phyloP scores from a whole-genome alignment of 2,888 invertebrate genomes.

The Sicus ferrugineus region DNA sequence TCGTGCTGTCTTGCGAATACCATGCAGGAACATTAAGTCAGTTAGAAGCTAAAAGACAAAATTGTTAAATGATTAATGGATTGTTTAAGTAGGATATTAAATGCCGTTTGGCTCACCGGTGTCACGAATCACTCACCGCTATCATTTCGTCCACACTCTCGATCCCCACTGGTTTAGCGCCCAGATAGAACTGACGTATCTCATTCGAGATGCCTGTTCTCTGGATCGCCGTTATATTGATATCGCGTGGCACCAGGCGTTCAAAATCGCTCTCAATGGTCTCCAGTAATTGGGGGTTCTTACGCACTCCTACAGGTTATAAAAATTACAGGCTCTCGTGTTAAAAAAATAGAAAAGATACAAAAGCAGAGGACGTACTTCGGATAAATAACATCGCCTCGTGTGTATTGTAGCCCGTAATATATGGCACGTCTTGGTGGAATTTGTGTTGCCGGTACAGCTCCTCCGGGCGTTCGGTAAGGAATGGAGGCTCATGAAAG shows the following conservation, averaged over 20 bases:
- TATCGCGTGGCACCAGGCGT: slow-evolving; percentile 69
- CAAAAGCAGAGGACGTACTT: slow-evolving; percentile 64
- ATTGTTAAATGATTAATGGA: too few species aligned
- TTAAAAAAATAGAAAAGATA: neutral
- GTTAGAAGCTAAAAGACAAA: slow-evolving; percentile 67
- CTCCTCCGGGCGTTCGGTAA: slow-evolving; percentile 67
- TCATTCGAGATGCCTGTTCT: slow-evolving; percentile 63
- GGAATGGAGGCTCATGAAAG: slow-evolving; percentile 65
- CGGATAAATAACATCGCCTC: slow-evolving; percentile 73
- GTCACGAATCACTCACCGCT: slow-evolving; percentile 47
- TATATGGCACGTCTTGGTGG: slow-evolving; percentile 70
- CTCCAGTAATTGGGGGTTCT: slow-evolving; percentile 68
- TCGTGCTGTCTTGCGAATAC: slow-evolving; percentile 67
- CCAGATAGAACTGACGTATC: slow-evolving; percentile 70
- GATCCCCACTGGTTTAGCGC: slow-evolving; percentile 67
- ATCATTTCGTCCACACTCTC: slow-evolving; percentile 69
- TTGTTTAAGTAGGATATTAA: too few species aligned
- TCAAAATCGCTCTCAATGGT: slow-evolving; percentile 69
- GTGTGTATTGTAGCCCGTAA: slow-evolving; percentile 72
- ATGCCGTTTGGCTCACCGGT: too few species aligned
- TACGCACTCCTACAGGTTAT: slow-evolving; percentile 66
- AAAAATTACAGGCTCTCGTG: neutral
- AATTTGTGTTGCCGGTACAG: slow-evolving; percentile 64
- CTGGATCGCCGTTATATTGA: slow-evolving; percentile 61
- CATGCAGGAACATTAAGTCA: slow-evolving; percentile 71